These are phyloP conservation scores for Leptocoma aspasia DNA, from an alignment of 2,113 vertebrate genomes.

Conservation along the genomic window DNA sequence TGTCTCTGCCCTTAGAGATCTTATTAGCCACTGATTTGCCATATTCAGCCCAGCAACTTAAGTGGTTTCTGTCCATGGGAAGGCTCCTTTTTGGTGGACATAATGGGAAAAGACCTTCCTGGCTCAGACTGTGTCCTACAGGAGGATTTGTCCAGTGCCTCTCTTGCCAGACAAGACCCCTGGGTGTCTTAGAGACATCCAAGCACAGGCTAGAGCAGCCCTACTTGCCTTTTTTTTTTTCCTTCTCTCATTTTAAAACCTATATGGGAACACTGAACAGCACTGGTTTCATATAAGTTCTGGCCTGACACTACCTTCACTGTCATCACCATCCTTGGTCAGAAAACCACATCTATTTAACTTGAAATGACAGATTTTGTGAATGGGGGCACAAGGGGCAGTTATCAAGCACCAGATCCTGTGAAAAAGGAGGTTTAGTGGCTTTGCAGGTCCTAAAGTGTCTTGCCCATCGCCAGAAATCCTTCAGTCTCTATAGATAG, in stretches of 20 bases:
- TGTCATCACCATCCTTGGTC: not conserved
- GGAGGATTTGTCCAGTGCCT: not conserved
- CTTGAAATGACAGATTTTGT: not conserved
- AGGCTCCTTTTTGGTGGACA: not conserved
- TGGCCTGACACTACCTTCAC: not conserved
- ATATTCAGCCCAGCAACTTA: not conserved
- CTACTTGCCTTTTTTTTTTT: not conserved
- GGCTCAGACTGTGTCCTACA: not conserved
- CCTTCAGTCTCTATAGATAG: not conserved
- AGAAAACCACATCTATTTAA: not conserved
- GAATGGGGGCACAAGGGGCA: not conserved
- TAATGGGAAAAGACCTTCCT: not conserved
- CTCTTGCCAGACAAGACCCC: not conserved
- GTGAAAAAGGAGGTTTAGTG: not conserved
- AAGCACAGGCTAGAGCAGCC: not conserved
- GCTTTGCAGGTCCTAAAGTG: not conserved
- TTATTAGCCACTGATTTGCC: not conserved
- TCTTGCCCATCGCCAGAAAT: not conserved
- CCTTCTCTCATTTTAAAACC: not conserved
- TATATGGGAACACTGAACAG: not conserved
- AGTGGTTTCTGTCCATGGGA: not conserved
- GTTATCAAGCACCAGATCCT: not conserved
- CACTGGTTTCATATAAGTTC: not conserved
- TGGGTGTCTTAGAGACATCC: not conserved
- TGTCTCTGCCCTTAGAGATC: not conserved